Base-by-base conservation (phyloP, 1,140 invertebrate species). In the Asobara japonica region DNA sequence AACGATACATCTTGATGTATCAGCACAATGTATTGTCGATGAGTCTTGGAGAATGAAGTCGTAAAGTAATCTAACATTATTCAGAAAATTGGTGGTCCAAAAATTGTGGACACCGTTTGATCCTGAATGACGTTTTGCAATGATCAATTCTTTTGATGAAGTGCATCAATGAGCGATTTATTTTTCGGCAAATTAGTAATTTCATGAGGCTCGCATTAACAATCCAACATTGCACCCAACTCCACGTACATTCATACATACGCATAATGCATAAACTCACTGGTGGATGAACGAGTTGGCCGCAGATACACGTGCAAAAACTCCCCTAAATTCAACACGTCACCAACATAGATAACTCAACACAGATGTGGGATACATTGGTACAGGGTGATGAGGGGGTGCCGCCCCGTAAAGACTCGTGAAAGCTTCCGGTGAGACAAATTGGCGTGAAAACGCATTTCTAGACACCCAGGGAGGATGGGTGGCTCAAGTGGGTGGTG, bases 401-500 rank as follows among this genome's bases (percentile, higher is more conserved):
- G 68, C 74, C 56, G 69, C 13, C 25, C 41, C 33, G 72, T 84
- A 84, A 86, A 86, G 84, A 86, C 84, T 85, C 81, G 84, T 86
- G 82, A 85, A 86, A 85, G 84, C 75, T 76, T 76, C 75, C 75
- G 75, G 75, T 71, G 69, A 65, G 75, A 73, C 65, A 76, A 76
- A 76, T 76, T 76, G 75, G 72, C 69, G 84, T 86, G 84, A 85
- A 86, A 86, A 86, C 83, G 83, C 83, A 83, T 84, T 84, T 86
- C 75, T 79, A 79, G 76, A 75, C 72, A 76, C 48, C 71, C 61
- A 64, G 33, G 60, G 41, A 73, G 48, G 48, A 64, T 79, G 71
- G 75, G 70, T 75, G 74, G 7, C 41, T 16, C 71, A 68, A 61
- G 41, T 51, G 62, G 41, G 67, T 74, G 71, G 60, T 62, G 62